Percentiles rank a stretch among this genome's conserved stretches.
phyloP scores from a whole-genome alignment of 1,140 invertebrate species.

The Aricia agestis region DNA sequence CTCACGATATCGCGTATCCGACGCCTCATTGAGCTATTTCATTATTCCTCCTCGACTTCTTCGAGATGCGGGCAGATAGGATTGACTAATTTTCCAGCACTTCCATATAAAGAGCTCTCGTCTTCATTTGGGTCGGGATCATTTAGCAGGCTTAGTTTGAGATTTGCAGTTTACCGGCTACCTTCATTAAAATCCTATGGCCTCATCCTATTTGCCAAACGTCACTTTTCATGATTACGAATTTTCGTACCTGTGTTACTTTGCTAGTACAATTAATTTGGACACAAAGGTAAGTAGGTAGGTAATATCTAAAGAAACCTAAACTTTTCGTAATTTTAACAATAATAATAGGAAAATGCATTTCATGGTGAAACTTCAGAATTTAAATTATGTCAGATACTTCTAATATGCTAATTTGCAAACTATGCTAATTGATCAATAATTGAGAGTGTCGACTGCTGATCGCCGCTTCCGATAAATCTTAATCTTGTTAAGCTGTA shows the following conservation, averaged over 20 bases:
- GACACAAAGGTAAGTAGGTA: too few relatives aligned
- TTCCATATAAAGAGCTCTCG: constrained; percentile 44
- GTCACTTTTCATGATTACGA: neutral
- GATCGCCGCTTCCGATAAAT: constrained; percentile 1
- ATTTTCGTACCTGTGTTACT: neutral
- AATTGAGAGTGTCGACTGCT: neutral
- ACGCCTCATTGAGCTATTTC: constrained; percentile 64
- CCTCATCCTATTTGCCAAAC: constrained; percentile 28
- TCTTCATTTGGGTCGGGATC: constrained; percentile 56
- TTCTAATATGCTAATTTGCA: neutral
- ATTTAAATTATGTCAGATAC: too few relatives aligned
- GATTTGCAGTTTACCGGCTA: constrained; percentile 48
- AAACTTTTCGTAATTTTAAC: too few relatives aligned
- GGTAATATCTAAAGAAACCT: too few relatives aligned
- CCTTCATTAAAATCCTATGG: constrained; percentile 40
- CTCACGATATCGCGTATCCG: constrained; percentile 48
- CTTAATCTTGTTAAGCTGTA: constrained; percentile 47
- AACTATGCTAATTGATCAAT: neutral
- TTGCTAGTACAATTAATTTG: too few relatives aligned
- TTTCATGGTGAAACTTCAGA: too few relatives aligned
- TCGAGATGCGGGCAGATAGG: constrained; percentile 53
- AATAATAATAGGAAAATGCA: too few relatives aligned
- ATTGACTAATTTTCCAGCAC: constrained; percentile 65
- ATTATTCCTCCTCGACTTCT: constrained; percentile 61
- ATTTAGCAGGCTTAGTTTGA: constrained; percentile 52